These are phyloP conservation scores for Torymus texanus DNA, from an alignment of 2,888 invertebrate species.

Conservation along the genomic window DNA sequence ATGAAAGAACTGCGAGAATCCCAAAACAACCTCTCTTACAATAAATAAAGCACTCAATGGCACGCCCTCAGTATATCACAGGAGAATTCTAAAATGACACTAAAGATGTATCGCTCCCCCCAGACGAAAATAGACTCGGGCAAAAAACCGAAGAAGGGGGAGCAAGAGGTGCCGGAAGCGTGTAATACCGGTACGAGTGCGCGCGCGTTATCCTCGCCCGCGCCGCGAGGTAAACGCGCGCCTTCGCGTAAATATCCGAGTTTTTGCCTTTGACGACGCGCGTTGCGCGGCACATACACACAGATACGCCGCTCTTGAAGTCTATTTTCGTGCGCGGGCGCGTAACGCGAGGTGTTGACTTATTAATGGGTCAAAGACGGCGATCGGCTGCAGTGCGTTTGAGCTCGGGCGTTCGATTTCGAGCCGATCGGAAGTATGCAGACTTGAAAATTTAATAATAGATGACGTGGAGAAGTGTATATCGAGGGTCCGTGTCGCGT, in stretches of 20 bases:
- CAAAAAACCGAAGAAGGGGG: not conserved
- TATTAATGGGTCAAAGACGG: slow-evolving; percentile 41
- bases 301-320: slow-evolving; percentile 5
- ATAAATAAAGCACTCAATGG: not conserved
- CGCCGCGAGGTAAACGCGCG: slow-evolving; percentile 34
- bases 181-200: not conserved
- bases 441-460: no score
- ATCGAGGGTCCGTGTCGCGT: no score
- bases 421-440: no score
- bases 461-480: no score
- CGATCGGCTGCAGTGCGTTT: no score
- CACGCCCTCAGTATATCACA: not conserved
- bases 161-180: slow-evolving; percentile 41
- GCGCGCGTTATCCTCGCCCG: slow-evolving; percentile 38
- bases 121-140: no score
- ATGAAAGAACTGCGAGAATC: no score
- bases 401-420: not conserved
- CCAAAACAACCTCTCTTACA: no score
- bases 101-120: not conserved
- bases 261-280: slow-evolving; percentile 44
- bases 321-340: slow-evolving; percentile 34
- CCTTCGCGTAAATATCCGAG: slow-evolving; percentile 39
- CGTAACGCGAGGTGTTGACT: slow-evolving; percentile 51
- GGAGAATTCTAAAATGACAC: not conserved
- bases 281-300: no score